Evolutionary conservation across 2,888 invertebrate genomes (phyloP), one percentile per base, ranked within the genome.

Genomic region (Disparrhopalites patrizii): DNA sequence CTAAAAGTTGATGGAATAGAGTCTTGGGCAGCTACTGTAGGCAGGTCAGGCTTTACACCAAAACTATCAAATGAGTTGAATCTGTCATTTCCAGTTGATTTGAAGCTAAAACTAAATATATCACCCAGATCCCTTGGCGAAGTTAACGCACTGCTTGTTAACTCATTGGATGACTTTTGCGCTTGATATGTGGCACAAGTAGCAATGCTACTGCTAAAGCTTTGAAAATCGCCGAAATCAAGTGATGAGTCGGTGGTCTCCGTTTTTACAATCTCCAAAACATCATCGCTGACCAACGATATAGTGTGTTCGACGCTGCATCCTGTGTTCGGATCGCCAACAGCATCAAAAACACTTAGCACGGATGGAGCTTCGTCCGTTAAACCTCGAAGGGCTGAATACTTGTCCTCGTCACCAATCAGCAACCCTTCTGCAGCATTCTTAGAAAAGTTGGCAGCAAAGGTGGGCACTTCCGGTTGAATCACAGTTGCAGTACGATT

Each of bases 341-440:
- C 25, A 3, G 40, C 8, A 36, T 57, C 36, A 13, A 38, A 57
- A 15, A 18, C 20, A 38, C 36, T 57, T 20, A 15, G 7, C 1
- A 8, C 25, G 27, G 58, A n/a, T 28, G 58, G n/a, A 4, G 23
- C 2, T n/a, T 10, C n/a, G 18, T 40, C 18, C 7, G 28, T 27
- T 15, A n/a, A 28, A 27, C 77, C 77, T 74, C 82, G 78, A 56
- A 82, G 76, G 38, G 81, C 81, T 71, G 81, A 81, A 68, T 82
- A 81, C 68, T 79, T 80, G 68, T 82, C 82, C 63, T 76, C 76
- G 70, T 81, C 80, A 3, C 75, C 75, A 50, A 75, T 71, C n/a
- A 74, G 57, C 25, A 58, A 64, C 38, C 58, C 43, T 15, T 60
- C 55, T 38, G 52, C 43, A 7, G 5, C 10, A 23, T 51, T 36